A percentile compares a stretch with the other conserved stretches of the same genome.
These are phyloP conservation scores for Anhinga rufa DNA, from an alignment of 2,113 vertebrate genomes.

Conservation along the genomic window DNA sequence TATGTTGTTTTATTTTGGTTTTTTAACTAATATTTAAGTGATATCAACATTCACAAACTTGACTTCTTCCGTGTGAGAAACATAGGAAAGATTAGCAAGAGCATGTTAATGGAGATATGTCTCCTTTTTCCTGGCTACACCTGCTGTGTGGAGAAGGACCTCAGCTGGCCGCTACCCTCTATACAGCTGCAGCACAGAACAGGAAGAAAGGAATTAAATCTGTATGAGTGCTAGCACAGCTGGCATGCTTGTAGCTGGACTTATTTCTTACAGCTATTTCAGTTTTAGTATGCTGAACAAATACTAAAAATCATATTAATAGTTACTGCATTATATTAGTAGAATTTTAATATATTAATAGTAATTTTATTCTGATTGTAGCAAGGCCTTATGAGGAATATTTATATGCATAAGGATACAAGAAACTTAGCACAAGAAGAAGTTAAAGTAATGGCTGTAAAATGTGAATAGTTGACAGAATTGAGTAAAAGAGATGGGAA, in stretches of 20 bases:
- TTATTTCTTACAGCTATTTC: background rate
- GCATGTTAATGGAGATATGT: background rate
- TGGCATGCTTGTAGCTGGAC: background rate
- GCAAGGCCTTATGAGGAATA: background rate
- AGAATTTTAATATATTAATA: background rate
- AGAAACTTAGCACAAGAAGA: background rate
- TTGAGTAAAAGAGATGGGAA: background rate
- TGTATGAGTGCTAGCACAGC: background rate
- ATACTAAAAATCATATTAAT: background rate
- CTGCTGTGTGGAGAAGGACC: background rate
- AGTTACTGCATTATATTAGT: background rate
- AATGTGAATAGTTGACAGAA: background rate
- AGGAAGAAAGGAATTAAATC: background rate
- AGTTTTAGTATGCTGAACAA: background rate
- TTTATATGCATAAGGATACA: background rate
- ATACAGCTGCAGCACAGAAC: background rate
- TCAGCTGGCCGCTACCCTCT: background rate
- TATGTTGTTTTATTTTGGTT: accelerated
- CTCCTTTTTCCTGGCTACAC: background rate
- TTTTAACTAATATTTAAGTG: background rate
- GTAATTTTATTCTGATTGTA: background rate
- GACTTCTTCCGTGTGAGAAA: background rate
- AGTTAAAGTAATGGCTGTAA: background rate
- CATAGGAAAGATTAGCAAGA: background rate
- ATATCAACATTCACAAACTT: background rate